Percentiles rank a stretch among this genome's conserved stretches.
phyloP scores from a whole-genome alignment of 2,797 vertebrate genomes.

The Pipistrellus kuhlii region DNA sequence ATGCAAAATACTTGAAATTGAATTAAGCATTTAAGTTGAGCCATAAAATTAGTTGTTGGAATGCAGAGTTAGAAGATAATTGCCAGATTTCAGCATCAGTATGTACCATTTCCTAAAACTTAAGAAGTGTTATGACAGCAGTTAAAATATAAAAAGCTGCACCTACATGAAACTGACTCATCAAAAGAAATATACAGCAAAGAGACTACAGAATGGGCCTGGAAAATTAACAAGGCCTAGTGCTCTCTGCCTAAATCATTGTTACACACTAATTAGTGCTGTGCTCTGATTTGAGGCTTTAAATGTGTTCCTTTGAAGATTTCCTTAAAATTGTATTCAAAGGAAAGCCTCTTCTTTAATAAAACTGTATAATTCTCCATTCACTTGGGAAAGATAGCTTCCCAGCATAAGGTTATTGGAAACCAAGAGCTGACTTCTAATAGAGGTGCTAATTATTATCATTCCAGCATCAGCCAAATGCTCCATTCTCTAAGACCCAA shows the following conservation, averaged over 20 bases:
- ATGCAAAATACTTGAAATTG: constrained; percentile 79
- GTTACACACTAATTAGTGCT: constrained; percentile 81
- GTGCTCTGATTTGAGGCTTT: constrained; percentile 74
- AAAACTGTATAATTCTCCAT: constrained; percentile 84
- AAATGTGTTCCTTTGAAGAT: constrained; percentile 85
- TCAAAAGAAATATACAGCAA: constrained; percentile 73
- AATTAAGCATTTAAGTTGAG: constrained; percentile 74
- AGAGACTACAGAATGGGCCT: constrained; percentile 74
- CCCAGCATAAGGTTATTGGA: constrained; percentile 67
- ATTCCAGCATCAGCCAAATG: constrained; percentile 77
- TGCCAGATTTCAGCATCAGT: constrained; percentile 69
- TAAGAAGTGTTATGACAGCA: constrained; percentile 81
- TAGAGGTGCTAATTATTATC: constrained; percentile 85
- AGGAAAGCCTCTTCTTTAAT: constrained; percentile 79
- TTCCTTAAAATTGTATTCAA: constrained; percentile 83
- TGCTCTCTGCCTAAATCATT: constrained; percentile 73
- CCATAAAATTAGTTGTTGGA: constrained; percentile 72
- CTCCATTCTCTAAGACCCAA: constrained; percentile 80
- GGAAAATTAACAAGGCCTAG: constrained; percentile 76
- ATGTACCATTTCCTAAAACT: constrained; percentile 75
- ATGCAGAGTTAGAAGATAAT: constrained; percentile 80
- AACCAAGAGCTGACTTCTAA: constrained; percentile 83
- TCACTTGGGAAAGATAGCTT: constrained; percentile 81
- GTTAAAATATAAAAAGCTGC: constrained; percentile 77
- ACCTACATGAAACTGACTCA: constrained; percentile 78